Evolutionary conservation across 35 echinoderm and acorn worm species (phyloP), one percentile per base, ranked within the genome.

Genomic region (Ophioderma brevispina): DNA sequence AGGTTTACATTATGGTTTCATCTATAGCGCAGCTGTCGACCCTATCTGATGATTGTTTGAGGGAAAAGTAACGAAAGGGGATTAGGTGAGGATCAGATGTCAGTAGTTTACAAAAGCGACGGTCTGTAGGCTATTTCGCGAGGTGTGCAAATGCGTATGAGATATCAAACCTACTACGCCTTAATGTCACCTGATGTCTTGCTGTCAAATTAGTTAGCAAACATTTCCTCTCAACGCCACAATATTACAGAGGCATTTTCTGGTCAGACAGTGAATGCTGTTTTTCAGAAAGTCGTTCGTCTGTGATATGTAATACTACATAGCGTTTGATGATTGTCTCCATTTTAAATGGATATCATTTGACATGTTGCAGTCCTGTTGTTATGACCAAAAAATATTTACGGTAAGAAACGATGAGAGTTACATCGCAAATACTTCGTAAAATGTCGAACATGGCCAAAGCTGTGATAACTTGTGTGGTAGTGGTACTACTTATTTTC

Each of bases 111-210:
- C 59, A 70, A 70, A 70, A 70, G 59, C 28, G 28, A 70, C 59
- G 59, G 59, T 70, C 59, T 70, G 59, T 70, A 30, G 59, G 59
- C 59, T 70, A 70, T 70, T 70, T 70, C 17, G 23, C 59, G 59
- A 70, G 59, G 59, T 70, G 59, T 70, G 59, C n/a, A 25, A 70
- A 70, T 70, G 28, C 5, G 59, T 8, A 70, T 70, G 10, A 70
- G 15, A 70, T 70, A 70, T 70, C 59, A 70, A 6, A 25, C 6
- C 2, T 13, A 30, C 28, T 70, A 70, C 59, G 59, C 59, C 59
- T 70, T 70, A 70, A 70, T 70, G 59, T 70, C 59, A 70, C 59
- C 59, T 70, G 59, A 70, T 30, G 59, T 70, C 15, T 70, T 70
- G 17, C 28, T 70, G 59, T 13, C 59, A 30, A 4, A 70, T 15